Evolutionary conservation across 1,140 invertebrate genomes (phyloP).

Genomic region (Monochamus saltuarius): DNA sequence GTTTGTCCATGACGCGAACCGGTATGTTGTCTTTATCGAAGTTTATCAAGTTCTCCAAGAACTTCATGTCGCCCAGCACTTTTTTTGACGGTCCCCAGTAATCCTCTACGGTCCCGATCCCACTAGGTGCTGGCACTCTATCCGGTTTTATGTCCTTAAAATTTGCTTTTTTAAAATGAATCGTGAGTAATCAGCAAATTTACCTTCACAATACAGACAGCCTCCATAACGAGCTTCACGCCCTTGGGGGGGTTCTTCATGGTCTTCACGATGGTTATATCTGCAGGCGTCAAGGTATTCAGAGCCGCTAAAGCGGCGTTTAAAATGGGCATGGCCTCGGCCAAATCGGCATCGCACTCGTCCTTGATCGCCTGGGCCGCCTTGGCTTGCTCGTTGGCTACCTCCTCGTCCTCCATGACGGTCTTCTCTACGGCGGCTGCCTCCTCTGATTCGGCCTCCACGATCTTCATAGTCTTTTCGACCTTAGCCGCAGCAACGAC

Average conservation of each 20-base stretch:
- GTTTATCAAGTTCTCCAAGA: conserved; percentile 78
- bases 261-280: conserved; percentile 93
- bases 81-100: conserved; percentile 93
- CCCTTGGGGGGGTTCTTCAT: conserved; percentile 97
- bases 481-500: conserved; percentile 83
- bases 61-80: conserved; percentile 87
- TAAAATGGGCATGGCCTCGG: conserved; percentile 90
- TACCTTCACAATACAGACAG: conserved; percentile 91
- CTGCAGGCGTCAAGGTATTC: conserved; percentile 86
- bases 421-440: conserved; percentile 74
- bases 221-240: conserved; percentile 94
- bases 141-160: conserved; percentile 79
- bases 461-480: conserved; percentile 73
- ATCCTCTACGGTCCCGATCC: conserved; percentile 79
- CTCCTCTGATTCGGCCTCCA: conserved; percentile 81
- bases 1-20: conserved; percentile 75
- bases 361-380: conserved; percentile 89
- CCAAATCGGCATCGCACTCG: conserved; percentile 92
- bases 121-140: conserved; percentile 74
- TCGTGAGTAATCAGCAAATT: not conserved
- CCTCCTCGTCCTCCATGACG: conserved; percentile 52
- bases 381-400: conserved; percentile 64
- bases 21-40: conserved; percentile 94
- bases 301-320: conserved; percentile 87
- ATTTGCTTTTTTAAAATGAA: conserved; percentile 1